Base-by-base conservation (phyloP, 2,113 vertebrate genomes). In the Entelurus aequoreus region DNA sequence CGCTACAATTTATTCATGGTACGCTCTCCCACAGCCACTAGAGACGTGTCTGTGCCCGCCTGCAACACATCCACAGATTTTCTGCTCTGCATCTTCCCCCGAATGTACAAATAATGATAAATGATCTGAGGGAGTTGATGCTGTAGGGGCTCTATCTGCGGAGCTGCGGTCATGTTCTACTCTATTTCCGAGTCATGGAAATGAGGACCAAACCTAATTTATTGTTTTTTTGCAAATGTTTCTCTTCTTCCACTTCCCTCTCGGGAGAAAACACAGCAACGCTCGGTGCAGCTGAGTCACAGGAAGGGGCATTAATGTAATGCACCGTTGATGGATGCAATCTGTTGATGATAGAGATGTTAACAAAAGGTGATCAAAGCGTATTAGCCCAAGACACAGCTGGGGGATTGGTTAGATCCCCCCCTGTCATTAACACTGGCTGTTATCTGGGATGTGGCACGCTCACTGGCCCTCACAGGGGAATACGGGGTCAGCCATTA, bases 311-410 rank as follows among this genome's bases (percentile, higher is more conserved):
- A 88, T 91, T 90, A 78, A 80, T 85, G 77, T 89, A 86, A 92
- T 93, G 87, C 90, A 78, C 81, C 79, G 76, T 73, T 88, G 80
- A 80, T 78, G 83, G 84, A 87, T 87, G 84, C 86, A 92, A 91
- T 88, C 84, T 91, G 90, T 84, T 88, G 85, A 84, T 86, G 91
- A 91, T 90, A 90, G 90, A 92, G 88, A 91, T 91, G 88, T 91
- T 89, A 92, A 87, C 82, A 57, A 90, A 86, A 90, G 88, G 87
- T 89, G 86, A 90, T 89, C 86, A 84, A 78, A 84, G 82, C 81
- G 92, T 90, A 93, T 92, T 92, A 92, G 87, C 70, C 68, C 75
- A 84, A 88, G 88, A 86, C 69, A 75, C 73, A 77, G 84, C 66
- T 48, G 73, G 76, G 80, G 86, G 84, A 85, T 79, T 86, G 76